These are phyloP conservation scores for Xenops minutus DNA, from an alignment of 2,797 vertebrate species.

Conservation along the genomic window DNA sequence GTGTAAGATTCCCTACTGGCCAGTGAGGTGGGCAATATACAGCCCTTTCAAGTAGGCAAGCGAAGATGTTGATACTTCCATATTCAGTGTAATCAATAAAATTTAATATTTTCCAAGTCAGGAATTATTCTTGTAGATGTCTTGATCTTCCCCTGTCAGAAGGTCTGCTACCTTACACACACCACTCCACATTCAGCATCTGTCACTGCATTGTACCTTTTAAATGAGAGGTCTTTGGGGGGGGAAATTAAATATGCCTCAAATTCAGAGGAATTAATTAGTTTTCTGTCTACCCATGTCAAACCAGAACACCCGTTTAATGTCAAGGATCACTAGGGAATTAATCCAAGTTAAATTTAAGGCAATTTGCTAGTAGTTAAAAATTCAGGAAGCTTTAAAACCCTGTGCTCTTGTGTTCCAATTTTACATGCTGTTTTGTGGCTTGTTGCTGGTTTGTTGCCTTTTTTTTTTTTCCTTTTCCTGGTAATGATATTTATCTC, in stretches of 20 bases:
- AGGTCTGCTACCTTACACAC: background rate
- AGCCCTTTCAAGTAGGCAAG: background rate
- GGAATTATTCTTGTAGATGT: background rate
- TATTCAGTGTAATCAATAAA: background rate
- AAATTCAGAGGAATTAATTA: conserved; percentile 68
- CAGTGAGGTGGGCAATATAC: background rate
- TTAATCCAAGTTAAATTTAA: conserved; percentile 52
- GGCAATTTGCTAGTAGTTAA: conserved; percentile 57
- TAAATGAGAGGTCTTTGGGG: conserved; percentile 50
- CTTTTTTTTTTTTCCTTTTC: background rate
- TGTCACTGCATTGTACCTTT: conserved; percentile 24
- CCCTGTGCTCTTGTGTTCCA: conserved; percentile 12
- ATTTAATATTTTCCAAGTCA: background rate
- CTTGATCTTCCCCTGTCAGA: background rate
- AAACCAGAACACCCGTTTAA: conserved; percentile 32
- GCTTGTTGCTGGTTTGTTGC: background rate
- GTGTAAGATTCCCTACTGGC: background rate
- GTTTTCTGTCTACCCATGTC: conserved; percentile 63
- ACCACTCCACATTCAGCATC: background rate
- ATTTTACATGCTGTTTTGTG: conserved; percentile 30
- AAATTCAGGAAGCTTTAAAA: conserved; percentile 56
- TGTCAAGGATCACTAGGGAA: conserved; percentile 10
- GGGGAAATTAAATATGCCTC: conserved; percentile 61
- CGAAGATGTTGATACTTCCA: fast-evolving
- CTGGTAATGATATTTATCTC: background rate